Evolutionary conservation across 2,113 vertebrate genomes (phyloP).

Genomic region (Cebus imitator): DNA sequence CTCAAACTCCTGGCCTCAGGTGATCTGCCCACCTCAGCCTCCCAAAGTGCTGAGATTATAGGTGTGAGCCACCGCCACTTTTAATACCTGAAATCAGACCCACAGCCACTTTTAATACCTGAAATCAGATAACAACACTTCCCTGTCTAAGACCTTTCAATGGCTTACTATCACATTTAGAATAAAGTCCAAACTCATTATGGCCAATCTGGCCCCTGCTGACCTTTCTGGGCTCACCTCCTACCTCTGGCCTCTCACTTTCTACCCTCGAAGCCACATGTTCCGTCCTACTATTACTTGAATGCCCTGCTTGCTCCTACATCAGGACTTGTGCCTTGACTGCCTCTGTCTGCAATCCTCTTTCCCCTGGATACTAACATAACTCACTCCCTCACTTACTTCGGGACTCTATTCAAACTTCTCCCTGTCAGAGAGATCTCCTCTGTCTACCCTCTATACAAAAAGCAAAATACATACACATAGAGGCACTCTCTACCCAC

Average conservation of each 20-base stretch:
- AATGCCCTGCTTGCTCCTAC: not conserved
- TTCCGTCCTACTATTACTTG: not conserved
- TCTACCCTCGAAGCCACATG: not conserved
- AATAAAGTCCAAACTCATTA: not conserved
- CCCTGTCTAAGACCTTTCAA: not conserved
- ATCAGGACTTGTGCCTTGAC: not conserved
- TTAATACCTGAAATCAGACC: not conserved
- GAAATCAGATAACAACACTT: conserved; percentile 19
- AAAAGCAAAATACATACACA: not conserved
- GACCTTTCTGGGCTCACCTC: not conserved
- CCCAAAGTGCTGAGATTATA: no score
- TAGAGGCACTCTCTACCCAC: not conserved
- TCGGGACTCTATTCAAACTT: not conserved
- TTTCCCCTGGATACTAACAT: not conserved
- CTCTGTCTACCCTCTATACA: not conserved
- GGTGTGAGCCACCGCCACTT: not conserved
- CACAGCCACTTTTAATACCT: not conserved
- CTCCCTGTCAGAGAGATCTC: not conserved
- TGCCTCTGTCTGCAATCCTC: not conserved
- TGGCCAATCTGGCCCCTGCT: not conserved
- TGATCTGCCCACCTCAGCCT: no score
- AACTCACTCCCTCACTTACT: not conserved
- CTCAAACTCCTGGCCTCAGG: no score
- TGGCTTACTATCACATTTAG: conserved; percentile 7
- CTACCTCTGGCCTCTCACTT: not conserved